phyloP scores from a whole-genome alignment of 1,140 invertebrate genomes.

The Drosophila truncata region DNA sequence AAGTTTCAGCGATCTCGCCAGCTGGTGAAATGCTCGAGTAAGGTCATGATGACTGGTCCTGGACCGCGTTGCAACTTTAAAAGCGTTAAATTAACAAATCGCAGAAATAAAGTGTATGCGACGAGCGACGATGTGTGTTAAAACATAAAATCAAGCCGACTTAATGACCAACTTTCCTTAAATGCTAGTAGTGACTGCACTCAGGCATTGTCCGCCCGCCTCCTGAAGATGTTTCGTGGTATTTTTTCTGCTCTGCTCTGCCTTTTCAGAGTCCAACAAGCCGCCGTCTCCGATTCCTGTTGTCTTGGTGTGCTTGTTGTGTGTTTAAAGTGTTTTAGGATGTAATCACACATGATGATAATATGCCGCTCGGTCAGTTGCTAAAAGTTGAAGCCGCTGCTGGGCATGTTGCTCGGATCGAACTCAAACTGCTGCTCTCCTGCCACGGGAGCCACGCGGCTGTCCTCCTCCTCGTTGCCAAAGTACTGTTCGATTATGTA shows the following conservation, averaged over 20 bases:
- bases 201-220: conserved; percentile 18
- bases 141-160: conserved; percentile 20
- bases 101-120: conserved; percentile 29
- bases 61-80: conserved; percentile 53
- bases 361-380: conserved; percentile 22
- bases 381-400: conserved; percentile 93
- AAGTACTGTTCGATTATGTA: conserved; percentile 99
- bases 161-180: conserved; percentile 54
- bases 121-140: conserved; percentile 5
- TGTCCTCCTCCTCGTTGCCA: conserved; percentile 95
- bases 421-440: conserved; percentile 92
- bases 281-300: conserved; percentile 8
- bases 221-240: neutral
- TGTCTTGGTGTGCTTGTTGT: conserved; percentile 26
- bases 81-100: conserved; percentile 27
- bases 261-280: neutral
- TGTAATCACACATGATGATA: neutral
- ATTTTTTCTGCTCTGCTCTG: conserved; percentile 2
- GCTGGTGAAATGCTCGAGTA: conserved; percentile 39
- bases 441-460: conserved; percentile 92
- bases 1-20: conserved; percentile 33
- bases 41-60: conserved; percentile 50
- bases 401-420: conserved; percentile 89
- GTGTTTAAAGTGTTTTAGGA: conserved; percentile 2
- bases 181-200: conserved; percentile 76